Base-by-base conservation (phyloP, 2,888 invertebrate genomes). In the Gymnocheta viridis region DNA sequence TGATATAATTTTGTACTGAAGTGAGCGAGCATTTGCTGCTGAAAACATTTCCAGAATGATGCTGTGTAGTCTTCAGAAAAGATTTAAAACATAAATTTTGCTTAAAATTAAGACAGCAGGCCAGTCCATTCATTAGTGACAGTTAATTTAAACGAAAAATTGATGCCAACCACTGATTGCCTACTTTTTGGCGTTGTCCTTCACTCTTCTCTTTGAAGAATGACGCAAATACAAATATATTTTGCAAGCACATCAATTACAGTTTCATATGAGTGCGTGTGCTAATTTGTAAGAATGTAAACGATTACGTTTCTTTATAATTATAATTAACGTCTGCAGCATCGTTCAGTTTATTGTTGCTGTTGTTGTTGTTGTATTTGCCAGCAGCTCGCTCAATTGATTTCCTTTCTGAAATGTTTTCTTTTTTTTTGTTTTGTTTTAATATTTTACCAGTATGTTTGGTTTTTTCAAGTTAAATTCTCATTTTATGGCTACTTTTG, bases 111-210 rank as follows among this genome's bases (percentile, higher is more conserved):
- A 64, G 22, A 56, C 27, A 47, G 58, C 12, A 54, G 17, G 10
- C n/a, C 51, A 3, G 41, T n/a, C 44, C 44, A 54, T 60, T 80
- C 54, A 77, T 77, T 77, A 81, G 66, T n/a, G 70, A 47, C 17
- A 81, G 67, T 73, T 69, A 62, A 84, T 84, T 81, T 84, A 77
- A 81, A 69, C 66, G 69, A 73, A 77, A 81, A 69, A 67, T 73
- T 77, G 54, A 72, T 67, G 66, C 72, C 35, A 51, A 49, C 60
- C 58, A 60, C 47, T 76, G 58, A 80, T 83, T 83, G 73, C 67
- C 58, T 67, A 60, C 72, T 62, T 67, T 73, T 62, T 32, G 35
- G 62, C 29, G 70, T 56, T 14, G 22, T 22, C 22, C 7, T 47
- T 29, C 5, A 0, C 2, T 54, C 22, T n/a, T 19, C 14, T 10